Percentiles rank a stretch among this genome's conserved stretches.
These are phyloP conservation scores for Steinernema scapterisci DNA, from an alignment of 2,888 invertebrate species.

Conservation along the genomic window DNA sequence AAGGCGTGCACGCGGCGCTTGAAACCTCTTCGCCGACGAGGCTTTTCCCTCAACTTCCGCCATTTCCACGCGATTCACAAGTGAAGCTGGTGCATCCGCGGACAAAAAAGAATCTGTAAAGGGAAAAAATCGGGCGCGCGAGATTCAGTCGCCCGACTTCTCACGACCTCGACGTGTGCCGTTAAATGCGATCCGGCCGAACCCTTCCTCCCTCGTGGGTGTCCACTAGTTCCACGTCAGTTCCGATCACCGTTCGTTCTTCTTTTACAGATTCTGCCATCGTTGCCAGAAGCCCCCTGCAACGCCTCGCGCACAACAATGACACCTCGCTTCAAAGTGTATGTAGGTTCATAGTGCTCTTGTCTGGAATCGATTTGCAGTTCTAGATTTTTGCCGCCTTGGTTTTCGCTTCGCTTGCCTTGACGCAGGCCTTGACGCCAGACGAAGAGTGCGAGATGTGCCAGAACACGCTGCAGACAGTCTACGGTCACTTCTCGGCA, in stretches of 20 bases:
- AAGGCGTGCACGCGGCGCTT: slow-evolving; percentile 6
- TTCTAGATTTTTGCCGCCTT: slow-evolving; percentile 7
- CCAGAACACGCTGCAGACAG: slow-evolving; percentile 50
- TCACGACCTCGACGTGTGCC: no score
- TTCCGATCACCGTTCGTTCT: neutral
- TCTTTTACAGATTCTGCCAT: slow-evolving; percentile 6
- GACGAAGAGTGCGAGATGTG: slow-evolving; percentile 52
- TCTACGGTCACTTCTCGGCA: slow-evolving; percentile 48
- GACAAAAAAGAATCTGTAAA: neutral
- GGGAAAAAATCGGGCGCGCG: neutral
- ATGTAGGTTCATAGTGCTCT: neutral
- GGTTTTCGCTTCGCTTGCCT: slow-evolving; percentile 3
- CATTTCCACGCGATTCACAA: slow-evolving; percentile 1
- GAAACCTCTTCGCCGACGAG: neutral
- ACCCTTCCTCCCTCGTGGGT: neutral
- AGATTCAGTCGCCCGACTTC: neutral
- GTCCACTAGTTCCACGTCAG: slow-evolving; percentile 3
- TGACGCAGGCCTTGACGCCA: slow-evolving; percentile 42
- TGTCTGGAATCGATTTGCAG: neutral
- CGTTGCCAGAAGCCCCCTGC: neutral
- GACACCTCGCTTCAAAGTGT: slow-evolving; percentile 10
- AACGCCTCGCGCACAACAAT: neutral
- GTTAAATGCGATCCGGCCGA: no score
- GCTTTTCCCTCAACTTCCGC: neutral
- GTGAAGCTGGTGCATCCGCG: neutral